Percentiles rank a stretch among this genome's conserved stretches.
Evolutionary conservation across 2,113 vertebrate genomes (phyloP).

Genomic region (Notothenia coriiceps): DNA sequence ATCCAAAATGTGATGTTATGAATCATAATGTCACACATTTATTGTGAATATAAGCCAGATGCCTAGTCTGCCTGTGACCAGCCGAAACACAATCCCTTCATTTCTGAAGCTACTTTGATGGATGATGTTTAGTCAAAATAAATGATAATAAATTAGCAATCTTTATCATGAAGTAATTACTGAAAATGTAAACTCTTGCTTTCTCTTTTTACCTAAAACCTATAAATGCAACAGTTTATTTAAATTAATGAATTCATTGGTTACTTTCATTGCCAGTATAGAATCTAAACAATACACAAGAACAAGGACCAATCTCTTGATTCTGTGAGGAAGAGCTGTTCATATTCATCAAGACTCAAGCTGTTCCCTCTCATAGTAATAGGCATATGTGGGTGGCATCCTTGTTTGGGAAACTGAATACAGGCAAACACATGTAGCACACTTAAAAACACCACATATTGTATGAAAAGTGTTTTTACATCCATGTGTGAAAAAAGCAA

Average conservation of each 20-base stretch:
- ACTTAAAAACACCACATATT: conserved; percentile 37
- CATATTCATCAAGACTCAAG: conserved; percentile 39
- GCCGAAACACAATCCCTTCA: conserved; percentile 28
- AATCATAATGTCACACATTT: conserved; percentile 43
- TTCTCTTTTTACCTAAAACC: not conserved
- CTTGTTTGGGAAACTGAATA: conserved; percentile 46
- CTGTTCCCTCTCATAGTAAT: conserved; percentile 25
- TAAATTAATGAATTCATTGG: not conserved
- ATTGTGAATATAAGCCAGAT: conserved; percentile 39
- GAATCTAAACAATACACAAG: not conserved
- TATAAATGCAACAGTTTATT: too few relatives aligned
- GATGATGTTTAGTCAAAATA: not conserved
- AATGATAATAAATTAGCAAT: conserved; percentile 11
- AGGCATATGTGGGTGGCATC: conserved; percentile 45
- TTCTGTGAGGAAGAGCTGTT: conserved; percentile 28
- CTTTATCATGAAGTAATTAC: not conserved
- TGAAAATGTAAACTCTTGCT: not conserved
- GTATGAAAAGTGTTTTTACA: conserved; percentile 21
- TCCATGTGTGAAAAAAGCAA: conserved; percentile 5
- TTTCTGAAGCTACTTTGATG: conserved; percentile 18
- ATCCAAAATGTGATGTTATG: conserved; percentile 24
- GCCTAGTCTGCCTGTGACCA: conserved; percentile 21
- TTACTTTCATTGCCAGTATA: conserved; percentile 1
- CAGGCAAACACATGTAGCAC: conserved; percentile 32
- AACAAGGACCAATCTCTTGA: conserved; percentile 5